Percentiles rank a stretch among this genome's conserved stretches.
Conservation (phyloP, 2,113 vertebrate genomes). For the Poeciliopsis prolifica region DNA sequence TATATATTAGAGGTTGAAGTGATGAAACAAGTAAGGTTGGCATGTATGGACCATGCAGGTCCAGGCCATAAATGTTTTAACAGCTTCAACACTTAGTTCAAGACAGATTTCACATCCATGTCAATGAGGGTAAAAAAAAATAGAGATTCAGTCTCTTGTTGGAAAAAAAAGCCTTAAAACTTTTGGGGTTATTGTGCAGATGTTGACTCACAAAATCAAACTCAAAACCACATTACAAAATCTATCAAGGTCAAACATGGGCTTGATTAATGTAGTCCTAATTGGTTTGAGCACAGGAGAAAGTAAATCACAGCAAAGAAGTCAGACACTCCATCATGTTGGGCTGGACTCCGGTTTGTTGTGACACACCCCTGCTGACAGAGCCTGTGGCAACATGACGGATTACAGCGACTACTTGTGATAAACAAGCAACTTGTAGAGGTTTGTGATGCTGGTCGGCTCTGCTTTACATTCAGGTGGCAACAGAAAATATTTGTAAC, state of each 20-base stretch:
- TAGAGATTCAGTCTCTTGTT: not conserved
- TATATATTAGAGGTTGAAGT: not conserved
- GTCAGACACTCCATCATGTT: constrained; percentile 38
- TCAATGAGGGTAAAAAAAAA: not conserved
- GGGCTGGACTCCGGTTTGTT: constrained; percentile 37
- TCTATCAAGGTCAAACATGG: constrained; percentile 22
- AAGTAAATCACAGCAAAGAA: constrained; percentile 25
- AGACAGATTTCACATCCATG: not conserved
- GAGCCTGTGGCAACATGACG: constrained; percentile 33
- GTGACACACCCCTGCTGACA: constrained; percentile 37
- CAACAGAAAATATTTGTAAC: not conserved
- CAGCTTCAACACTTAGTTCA: not conserved
- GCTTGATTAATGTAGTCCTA: constrained; percentile 42
- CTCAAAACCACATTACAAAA: not conserved
- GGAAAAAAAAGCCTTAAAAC: too few species aligned
- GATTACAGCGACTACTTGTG: constrained; percentile 2
- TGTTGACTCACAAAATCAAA: not conserved
- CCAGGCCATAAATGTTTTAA: constrained; percentile 1
- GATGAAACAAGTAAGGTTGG: not conserved
- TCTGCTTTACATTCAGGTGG: not conserved
- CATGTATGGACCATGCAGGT: not conserved
- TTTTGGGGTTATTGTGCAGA: not conserved
- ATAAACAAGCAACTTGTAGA: not conserved
- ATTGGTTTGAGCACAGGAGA: constrained; percentile 29
- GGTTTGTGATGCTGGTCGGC: not conserved